Evolutionary conservation across 2,888 invertebrate species (phyloP), one percentile per base, ranked within the genome.

Genomic region (Allacma fusca): DNA sequence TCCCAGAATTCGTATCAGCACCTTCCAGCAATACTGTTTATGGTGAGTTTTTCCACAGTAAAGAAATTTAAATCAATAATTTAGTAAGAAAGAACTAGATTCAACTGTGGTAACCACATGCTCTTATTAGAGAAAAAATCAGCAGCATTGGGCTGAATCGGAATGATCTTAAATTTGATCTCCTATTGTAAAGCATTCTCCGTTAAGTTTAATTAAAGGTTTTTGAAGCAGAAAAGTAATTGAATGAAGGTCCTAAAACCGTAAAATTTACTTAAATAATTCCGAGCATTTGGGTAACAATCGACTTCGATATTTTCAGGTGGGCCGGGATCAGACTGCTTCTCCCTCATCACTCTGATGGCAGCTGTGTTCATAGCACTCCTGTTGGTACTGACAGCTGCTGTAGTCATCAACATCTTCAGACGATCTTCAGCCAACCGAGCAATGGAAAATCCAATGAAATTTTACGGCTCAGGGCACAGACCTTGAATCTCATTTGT

Each of bases 1-100:
- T 83, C 43, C 82, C 83, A 26, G 82, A 82, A 75, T 79, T 82
- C 23, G 16, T 71, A 1, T 62, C 77, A 26, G 75, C 75, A 62
- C 72, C 77, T 5, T 64, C 78, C 16, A 76, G 79, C 13, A 65
- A 79, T n/a, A 43, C 80, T n/a, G n/a, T n/a, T 69, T 80, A 81
- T 76, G 26, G 24, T 23, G 23, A 62, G 12, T 24, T 62, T 24
- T 23, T 21, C 24, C 16, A 62, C 12, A 9, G 13, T 62, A 62
- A 62, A 62, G 9, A 24, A 23, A 62, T 57, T 57, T n/a, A n/a
- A n/a, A n/a, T n/a, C n/a, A n/a, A n/a, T n/a, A n/a, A n/a, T n/a
- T n/a, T n/a, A n/a, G n/a, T n/a, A n/a, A n/a, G n/a, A n/a, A n/a
- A n/a, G n/a, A n/a, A n/a, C n/a, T n/a, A n/a, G n/a, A n/a, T n/a